Base-by-base conservation (phyloP, 2,113 vertebrate genomes). In the Leptobrachium leishanense region DNA sequence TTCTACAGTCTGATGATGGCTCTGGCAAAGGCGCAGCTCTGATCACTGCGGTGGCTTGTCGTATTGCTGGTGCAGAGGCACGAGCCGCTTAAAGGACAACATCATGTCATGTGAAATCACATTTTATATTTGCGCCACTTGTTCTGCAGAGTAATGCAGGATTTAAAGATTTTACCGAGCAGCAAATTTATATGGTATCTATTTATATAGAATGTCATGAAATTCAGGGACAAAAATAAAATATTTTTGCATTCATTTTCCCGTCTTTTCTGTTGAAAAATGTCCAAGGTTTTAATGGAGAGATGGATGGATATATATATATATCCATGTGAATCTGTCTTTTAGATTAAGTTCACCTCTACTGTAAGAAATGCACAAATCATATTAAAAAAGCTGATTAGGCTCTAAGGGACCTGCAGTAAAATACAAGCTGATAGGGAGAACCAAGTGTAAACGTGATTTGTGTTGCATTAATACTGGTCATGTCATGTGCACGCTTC, bases 21-120 rank as follows among this genome's bases (percentile, higher is more conserved):
- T 96, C 95, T 0, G 96, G 96, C 46, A 96, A 95, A 85, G 95
- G 96, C 0, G 95, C 95, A 0, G 96, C 95, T 1, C 91, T 97
- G 3, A 94, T 96, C 72, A 94, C 95, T 0, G 95, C 95, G 0
- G 94, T 96, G 53, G 93, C 91, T 2, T 84, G 79, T 43, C 88
- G 82, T 0, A 2, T n/a, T 1, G 65, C 82, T 74, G 78, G 72
- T 40, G 43, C 71, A 2, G 71, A 81, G 72, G 40, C 78, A 59
- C 50, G 65, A 8, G 71, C 78, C 7, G 78, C 72, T 2, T 81
- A 74, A 50, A 50, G 4, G 46, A 50, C 4, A 50, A 50, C 8
- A 5, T 50, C 46, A 31, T 31, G 20, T 31, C 20, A 31, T 31
- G 20, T 31, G 20, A 31, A 31, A 31, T 31, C 20, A 31, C 20